Percentiles rank a stretch among this genome's conserved stretches.
Conservation (phyloP, 2,888 invertebrate genomes). For the Iselma pallidipennis region DNA sequence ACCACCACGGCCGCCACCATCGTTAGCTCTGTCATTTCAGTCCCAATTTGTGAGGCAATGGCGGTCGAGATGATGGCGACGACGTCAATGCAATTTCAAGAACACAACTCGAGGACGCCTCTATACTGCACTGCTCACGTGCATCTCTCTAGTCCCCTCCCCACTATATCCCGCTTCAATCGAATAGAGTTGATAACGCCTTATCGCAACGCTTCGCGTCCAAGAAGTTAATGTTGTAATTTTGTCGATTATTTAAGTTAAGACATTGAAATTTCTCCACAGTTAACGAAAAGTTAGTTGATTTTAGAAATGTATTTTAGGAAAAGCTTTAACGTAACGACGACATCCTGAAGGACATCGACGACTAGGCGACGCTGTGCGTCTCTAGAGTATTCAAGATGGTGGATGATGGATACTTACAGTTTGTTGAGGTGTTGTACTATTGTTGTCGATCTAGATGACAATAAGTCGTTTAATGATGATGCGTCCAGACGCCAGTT, state of each 20-base stretch:
- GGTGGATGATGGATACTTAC: slow-evolving; percentile 9
- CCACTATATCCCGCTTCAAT: not conserved
- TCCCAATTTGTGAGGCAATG: not conserved
- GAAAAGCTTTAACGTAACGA: not conserved
- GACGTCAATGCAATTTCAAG: slow-evolving; percentile 7
- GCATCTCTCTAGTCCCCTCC: slow-evolving; percentile 6
- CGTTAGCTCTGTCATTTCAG: not conserved
- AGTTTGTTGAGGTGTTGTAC: not conserved
- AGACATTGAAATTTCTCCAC: not conserved
- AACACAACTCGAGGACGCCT: slow-evolving; percentile 13
- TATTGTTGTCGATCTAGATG: not conserved
- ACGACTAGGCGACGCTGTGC: not conserved
- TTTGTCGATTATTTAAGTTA: not conserved
- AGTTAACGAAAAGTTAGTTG: not conserved
- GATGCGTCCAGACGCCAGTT: slow-evolving; percentile 16
- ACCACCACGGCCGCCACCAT: not conserved
- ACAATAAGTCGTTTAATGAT: not conserved
- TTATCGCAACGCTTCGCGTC: slow-evolving; percentile 10
- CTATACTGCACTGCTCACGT: slow-evolving; percentile 9
- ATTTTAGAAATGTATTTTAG: not conserved
- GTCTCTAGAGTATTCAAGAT: not conserved
- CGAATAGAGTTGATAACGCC: slow-evolving; percentile 9
- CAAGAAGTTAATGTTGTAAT: slow-evolving; percentile 4
- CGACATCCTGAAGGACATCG: slow-evolving; percentile 1
- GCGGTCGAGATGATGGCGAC: not conserved